These are phyloP conservation scores for Arrhamphus sclerolepis DNA, from an alignment of 2,797 vertebrate genomes.

Conservation along the genomic window DNA sequence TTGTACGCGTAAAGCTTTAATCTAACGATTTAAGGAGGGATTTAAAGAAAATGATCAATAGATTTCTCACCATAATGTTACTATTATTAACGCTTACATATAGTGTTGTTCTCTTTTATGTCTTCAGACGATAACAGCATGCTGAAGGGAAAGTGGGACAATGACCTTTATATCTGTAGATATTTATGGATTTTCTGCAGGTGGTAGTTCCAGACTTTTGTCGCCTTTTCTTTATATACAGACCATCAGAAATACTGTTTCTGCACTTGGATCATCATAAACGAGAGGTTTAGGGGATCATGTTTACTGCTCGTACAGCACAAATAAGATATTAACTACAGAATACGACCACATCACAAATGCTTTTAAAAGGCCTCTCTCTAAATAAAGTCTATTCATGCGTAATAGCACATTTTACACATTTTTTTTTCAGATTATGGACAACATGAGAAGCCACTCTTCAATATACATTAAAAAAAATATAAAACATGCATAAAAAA, in stretches of 20 bases:
- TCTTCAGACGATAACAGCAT: background rate
- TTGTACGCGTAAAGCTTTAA: conserved; percentile 15
- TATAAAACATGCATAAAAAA: too few species aligned
- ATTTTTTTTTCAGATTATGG: too few species aligned
- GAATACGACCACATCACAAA: too few species aligned
- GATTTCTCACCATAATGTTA: conserved; percentile 14
- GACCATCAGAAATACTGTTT: background rate
- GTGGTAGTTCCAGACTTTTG: background rate
- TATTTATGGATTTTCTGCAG: conserved; percentile 17
- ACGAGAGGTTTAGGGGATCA: too few species aligned
- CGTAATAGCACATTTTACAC: too few species aligned
- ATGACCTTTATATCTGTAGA: conserved; percentile 9
- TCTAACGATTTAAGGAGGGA: background rate
- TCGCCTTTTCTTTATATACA: background rate
- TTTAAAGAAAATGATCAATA: conserved; percentile 3
- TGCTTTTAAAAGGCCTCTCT: too few species aligned
- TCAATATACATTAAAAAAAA: too few species aligned
- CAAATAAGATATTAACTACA: background rate
- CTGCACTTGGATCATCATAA: too few species aligned
- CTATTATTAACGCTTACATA: conserved; percentile 15
- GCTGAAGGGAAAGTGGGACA: background rate
- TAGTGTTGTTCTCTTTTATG: background rate
- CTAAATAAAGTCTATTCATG: too few species aligned
- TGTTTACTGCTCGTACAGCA: background rate
- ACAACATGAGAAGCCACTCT: too few species aligned